Evolutionary conservation across 2,113 vertebrate species (phyloP).

Genomic region (Ameiurus melas): DNA sequence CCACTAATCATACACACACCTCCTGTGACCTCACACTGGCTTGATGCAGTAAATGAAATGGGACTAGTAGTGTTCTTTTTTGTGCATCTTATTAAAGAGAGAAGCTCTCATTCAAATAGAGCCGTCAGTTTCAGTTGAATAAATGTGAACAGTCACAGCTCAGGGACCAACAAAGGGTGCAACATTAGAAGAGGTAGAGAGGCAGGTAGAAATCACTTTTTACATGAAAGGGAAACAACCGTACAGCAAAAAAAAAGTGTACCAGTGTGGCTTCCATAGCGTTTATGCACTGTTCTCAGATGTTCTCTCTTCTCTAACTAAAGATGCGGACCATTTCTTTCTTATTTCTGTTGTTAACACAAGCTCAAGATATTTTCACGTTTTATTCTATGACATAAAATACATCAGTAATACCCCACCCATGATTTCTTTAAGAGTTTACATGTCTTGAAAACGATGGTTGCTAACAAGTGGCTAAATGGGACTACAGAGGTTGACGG

Average conservation of each 20-base stretch:
- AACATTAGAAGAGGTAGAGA: neutral
- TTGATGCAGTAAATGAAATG: conserved; percentile 18
- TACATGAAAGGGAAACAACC: neutral
- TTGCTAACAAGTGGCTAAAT: too few relatives aligned
- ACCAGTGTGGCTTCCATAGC: neutral
- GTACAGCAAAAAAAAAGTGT: neutral
- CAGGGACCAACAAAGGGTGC: conserved; percentile 1
- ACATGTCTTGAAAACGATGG: too few relatives aligned
- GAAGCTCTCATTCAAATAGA: neutral
- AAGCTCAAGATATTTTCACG: too few relatives aligned
- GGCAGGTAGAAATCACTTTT: neutral
- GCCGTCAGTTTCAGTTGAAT: conserved; percentile 26
- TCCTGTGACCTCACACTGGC: neutral
- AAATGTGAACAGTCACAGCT: conserved; percentile 23
- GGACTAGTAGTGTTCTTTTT: neutral
- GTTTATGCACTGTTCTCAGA: neutral
- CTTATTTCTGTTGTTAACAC: too few relatives aligned
- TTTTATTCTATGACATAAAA: too few relatives aligned
- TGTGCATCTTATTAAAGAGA: neutral
- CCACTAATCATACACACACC: conserved; percentile 18
- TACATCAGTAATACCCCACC: too few relatives aligned
- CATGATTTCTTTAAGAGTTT: too few relatives aligned
- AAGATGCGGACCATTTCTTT: neutral
- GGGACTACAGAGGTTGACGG: too few relatives aligned
- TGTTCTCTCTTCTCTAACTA: neutral